Base-by-base conservation (phyloP, 2,888 invertebrate species). In the Pyrrhia umbra region DNA sequence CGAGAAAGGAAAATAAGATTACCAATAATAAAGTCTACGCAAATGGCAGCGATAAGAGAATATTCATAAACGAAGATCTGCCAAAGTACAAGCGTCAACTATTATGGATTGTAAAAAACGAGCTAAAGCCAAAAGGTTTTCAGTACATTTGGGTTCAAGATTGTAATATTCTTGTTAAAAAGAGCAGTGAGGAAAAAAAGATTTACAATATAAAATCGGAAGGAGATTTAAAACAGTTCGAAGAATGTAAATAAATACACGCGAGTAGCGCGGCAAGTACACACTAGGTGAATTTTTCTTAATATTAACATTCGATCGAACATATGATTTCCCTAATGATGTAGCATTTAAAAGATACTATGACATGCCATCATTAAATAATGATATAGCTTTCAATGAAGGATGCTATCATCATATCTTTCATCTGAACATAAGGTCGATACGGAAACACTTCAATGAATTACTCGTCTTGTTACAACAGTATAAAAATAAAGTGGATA, bases 281-380 rank as follows among this genome's bases (percentile, higher is more conserved):
- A 57, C 49, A 57, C 57, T 37, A 49, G 10, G 57, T 42, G 57
- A 57, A 15, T 21, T 25, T n/a, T n/a, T n/a, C n/a, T 42, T 23
- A 37, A 6, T 5, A 43, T 5, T 10, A 49, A 42, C 18, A 57
- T 49, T 57, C 57, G 42, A 57, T 49, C 15, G 4, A 1, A 6
- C 27, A 20, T 25, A 51, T n/a, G n/a, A n/a, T n/a, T n/a, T n/a
- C n/a, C n/a, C n/a, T n/a, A n/a, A n/a, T n/a, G n/a, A n/a, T n/a
- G 6, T 46, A 20, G n/a, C 2, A 0, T 51, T 37, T 16, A 51
- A 52, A 27, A 25, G 37, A 25, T 46, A 46, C n/a, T 20, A 21
- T 15, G 20, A 52, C 20, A 46, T 60, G 20, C 30, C 1, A 25
- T 9, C 18, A 10, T 6, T 45, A 27, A 45, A n/a, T 25, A 39